Base-by-base conservation (phyloP, 2,888 invertebrate genomes). In the Lycophotia porphyrea region DNA sequence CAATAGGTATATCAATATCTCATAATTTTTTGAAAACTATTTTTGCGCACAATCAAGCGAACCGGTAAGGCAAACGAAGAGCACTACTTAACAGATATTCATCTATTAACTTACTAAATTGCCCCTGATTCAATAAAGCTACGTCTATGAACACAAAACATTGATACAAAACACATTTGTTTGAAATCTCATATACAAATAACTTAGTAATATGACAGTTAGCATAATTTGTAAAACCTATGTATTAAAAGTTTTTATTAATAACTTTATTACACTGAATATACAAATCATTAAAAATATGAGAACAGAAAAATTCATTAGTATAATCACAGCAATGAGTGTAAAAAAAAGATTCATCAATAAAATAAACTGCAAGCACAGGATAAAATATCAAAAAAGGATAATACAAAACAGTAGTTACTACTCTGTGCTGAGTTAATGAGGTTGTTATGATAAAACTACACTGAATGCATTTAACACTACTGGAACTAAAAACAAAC, bases 151-250 rank as follows among this genome's bases (percentile, higher is more conserved):
- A 77, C 78, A 87, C 76, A 71, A 76, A 79, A 73, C 68, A 65
- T 69, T 76, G 47, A 61, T 74, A 68, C 5, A 74, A 74, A 78
- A 68, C 67, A 76, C 47, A 74, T 64, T 78, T 64, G 52, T 75
- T 78, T 82, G 52, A 72, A 79, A 80, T 36, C 24, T 81, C 83
- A 86, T 84, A 82, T 82, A 81, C 78, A 86, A 81, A 84, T 80
- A 80, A 76, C 74, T 64, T 78, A 77, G 75, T 73, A 78, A 76
- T 70, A 80, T 75, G 71, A 74, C 64, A 74, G 71, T 67, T 76
- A 72, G 67, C 52, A 75, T 75, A 66, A 39, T 73, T 74, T 80
- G 64, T 76, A 75, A 76, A 75, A 64, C 75, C 64, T 82, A 85
- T 78, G 44, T 47, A 75, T 58, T 63, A 63, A 72, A 72, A 70